Conservation (phyloP, 2,797 vertebrate genomes). For the Lagorchestes hirsutus region DNA sequence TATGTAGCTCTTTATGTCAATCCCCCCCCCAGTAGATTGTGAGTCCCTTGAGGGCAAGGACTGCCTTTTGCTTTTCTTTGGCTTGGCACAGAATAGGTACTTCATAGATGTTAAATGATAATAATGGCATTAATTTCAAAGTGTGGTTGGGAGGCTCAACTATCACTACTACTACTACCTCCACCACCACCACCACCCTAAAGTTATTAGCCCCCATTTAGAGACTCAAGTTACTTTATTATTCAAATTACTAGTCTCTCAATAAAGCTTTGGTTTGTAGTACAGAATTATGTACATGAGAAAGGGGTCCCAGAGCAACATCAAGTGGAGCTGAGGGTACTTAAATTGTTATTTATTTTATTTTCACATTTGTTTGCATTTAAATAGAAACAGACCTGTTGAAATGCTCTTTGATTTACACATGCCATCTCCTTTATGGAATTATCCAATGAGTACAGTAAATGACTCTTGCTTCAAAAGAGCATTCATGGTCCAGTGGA, state of each 20-base stretch:
- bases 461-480: not conserved
- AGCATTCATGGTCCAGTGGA: not conserved
- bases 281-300: not conserved
- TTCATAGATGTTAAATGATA: not conserved
- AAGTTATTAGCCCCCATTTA: not conserved
- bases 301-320: not conserved
- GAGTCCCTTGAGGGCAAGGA: not conserved
- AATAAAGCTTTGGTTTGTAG: not conserved
- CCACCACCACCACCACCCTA: not conserved
- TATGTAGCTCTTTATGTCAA: not conserved
- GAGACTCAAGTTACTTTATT: not conserved
- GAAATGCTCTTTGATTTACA: not conserved
- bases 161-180: not conserved
- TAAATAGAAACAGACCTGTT: not conserved
- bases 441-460: not conserved
- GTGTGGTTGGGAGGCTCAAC: not conserved
- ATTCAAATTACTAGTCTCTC: not conserved
- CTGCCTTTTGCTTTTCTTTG: not conserved
- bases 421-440: not conserved
- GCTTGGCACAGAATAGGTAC: not conserved
- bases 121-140: not conserved
- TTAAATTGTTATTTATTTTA: not conserved
- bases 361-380: not conserved
- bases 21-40: not conserved
- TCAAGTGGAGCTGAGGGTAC: too few species aligned